These are phyloP conservation scores for Sandelia bainsii DNA, from an alignment of 2,797 vertebrate genomes.

Conservation along the genomic window DNA sequence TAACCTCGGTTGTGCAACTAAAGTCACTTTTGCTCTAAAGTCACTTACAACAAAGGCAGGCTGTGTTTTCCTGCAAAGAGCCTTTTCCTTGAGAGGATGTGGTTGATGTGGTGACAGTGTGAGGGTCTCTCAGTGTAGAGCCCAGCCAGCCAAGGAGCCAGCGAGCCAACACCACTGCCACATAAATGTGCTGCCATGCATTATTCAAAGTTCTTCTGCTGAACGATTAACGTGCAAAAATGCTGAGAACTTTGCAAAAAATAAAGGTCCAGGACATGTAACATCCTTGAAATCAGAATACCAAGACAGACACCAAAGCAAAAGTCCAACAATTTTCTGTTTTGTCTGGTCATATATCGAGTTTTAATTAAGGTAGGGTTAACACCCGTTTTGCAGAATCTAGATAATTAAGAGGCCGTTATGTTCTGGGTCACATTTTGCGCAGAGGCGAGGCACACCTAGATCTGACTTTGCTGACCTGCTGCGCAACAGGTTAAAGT, in stretches of 20 bases:
- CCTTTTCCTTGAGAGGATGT: constrained; percentile 37
- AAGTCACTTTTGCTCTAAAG: constrained; percentile 24
- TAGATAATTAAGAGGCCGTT: background rate
- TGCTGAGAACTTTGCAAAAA: constrained; percentile 14
- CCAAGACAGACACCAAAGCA: background rate
- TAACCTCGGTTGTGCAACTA: constrained; percentile 32
- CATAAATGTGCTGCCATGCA: constrained; percentile 59
- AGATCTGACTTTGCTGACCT: constrained; percentile 58
- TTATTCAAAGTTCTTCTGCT: constrained; percentile 61
- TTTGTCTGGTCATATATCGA: background rate
- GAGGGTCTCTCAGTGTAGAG: constrained; percentile 46
- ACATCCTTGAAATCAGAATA: constrained; percentile 26
- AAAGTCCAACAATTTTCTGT: background rate
- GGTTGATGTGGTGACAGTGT: constrained; percentile 40
- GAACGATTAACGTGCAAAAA: constrained; percentile 41
- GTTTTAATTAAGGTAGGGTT: background rate
- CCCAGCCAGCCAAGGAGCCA: constrained; percentile 27
- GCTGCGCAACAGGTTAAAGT: constrained; percentile 74
- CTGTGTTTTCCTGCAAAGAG: constrained; percentile 19
- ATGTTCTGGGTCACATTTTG: constrained; percentile 52
- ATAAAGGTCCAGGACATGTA: constrained; percentile 27
- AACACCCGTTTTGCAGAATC: background rate
- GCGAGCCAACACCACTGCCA: constrained; percentile 39
- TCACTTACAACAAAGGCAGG: constrained; percentile 33
- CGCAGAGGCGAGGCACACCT: constrained; percentile 63